A percentile compares a stretch with the other conserved stretches of the same genome.
Conservation (phyloP, 2,888 invertebrate genomes). For the Celastrina argiolus region DNA sequence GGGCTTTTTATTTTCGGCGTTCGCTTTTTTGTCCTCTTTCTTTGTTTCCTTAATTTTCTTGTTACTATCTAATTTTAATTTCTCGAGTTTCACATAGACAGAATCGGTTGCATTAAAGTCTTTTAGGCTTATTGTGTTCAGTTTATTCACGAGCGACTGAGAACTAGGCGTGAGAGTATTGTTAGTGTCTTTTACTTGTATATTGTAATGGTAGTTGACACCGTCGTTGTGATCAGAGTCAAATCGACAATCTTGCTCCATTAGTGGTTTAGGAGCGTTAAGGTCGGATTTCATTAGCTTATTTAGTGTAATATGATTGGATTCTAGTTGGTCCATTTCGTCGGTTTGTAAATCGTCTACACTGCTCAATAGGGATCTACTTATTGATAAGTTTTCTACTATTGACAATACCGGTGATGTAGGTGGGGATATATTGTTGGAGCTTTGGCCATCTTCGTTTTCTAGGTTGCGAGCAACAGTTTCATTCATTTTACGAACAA, state of each 20-base stretch:
- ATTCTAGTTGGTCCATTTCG: constrained; percentile 21
- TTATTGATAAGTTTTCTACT: constrained; percentile 61
- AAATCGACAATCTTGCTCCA: constrained; percentile 53
- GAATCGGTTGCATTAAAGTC: constrained; percentile 50
- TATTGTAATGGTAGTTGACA: constrained; percentile 31
- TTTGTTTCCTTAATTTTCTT: constrained; percentile 48
- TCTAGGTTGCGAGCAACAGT: background rate
- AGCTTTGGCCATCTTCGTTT: constrained; percentile 41
- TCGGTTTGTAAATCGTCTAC: constrained; percentile 33
- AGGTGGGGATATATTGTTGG: constrained; percentile 57
- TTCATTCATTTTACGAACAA: constrained; percentile 25
- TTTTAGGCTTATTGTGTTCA: constrained; percentile 44
- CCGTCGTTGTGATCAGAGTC: constrained; percentile 34
- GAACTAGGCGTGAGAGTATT: constrained; percentile 35
- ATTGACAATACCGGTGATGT: constrained; percentile 64
- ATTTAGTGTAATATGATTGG: constrained; percentile 35
- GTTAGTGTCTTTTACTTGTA: constrained; percentile 30
- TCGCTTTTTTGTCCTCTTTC: constrained; percentile 32
- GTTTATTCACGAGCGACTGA: constrained; percentile 49
- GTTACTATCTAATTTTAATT: constrained; percentile 59
- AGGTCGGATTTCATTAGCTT: constrained; percentile 47
- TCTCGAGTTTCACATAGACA: constrained; percentile 50
- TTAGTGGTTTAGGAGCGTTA: constrained; percentile 55
- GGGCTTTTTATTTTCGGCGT: constrained; percentile 26
- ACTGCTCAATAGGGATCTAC: constrained; percentile 43